Evolutionary conservation across 1,140 invertebrate genomes (phyloP), one percentile per base, ranked within the genome.

Genomic region (Octopus sinensis): DNA sequence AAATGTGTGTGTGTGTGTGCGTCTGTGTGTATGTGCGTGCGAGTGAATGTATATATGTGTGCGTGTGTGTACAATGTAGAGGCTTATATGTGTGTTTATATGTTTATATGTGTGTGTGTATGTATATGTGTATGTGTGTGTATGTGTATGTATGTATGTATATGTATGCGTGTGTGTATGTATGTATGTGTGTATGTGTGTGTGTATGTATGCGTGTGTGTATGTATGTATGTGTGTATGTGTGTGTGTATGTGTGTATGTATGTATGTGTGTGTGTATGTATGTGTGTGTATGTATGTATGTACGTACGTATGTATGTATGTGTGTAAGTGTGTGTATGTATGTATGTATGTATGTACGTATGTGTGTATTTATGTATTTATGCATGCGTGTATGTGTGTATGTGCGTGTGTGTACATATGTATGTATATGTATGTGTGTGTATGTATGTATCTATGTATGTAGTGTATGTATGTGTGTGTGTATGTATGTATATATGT

Each of bases 381-480:
- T 62, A 62, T 62, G 17, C 56, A 62, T 62, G 56, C 56, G 23
- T 23, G 23, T n/a, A n/a, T n/a, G n/a, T n/a, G n/a, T 23, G 23
- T 23, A 23, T 23, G 23, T 23, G 23, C 0, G 23, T 23, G 23
- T 23, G 0, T 23, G 23, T n/a, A n/a, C n/a, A n/a, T n/a, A n/a
- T 23, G 23, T 23, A 23, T 23, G 23, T 23, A 23, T 23, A 23
- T 23, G 23, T 23, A 23, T 23, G 23, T 23, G 0, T 23, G 23
- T 23, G 23, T 23, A 0, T 23, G 23, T 23, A 23, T 23, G 23
- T 23, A 23, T 23, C 78, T 79, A 81, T 73, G 81, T 79, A 56
- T 83, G 81, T 83, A 81, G 81, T 23, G 23, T 23, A 23, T 23
- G 23, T 23, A 23, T 23, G 23, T 23, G 23, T 23, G 23, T 23